A percentile compares a stretch with the other conserved stretches of the same genome.
phyloP scores from a whole-genome alignment of 2,888 invertebrate genomes.

The Imbricaverruca yamaguchii region DNA sequence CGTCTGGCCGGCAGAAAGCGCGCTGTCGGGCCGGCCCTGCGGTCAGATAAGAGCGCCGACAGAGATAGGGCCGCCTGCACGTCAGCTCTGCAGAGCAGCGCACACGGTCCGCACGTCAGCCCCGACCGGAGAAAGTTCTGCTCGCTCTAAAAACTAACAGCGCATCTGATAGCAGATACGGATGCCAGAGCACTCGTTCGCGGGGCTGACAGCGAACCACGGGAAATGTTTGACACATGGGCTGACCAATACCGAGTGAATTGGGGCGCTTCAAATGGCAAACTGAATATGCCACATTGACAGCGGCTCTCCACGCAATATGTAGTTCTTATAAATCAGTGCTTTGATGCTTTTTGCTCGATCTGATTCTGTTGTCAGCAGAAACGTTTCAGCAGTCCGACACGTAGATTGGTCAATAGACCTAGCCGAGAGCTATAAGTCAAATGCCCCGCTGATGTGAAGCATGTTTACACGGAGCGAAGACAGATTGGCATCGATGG shows the following conservation, averaged over 20 bases:
- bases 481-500: too few species aligned
- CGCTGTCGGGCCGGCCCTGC: background rate
- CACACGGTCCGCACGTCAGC: background rate
- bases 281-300: background rate
- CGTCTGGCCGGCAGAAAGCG: background rate
- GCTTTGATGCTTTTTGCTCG: background rate
- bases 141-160: background rate
- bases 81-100: background rate
- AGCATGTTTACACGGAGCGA: too few species aligned
- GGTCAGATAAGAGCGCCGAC: background rate
- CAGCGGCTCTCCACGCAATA: background rate
- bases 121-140: background rate
- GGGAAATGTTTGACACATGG: background rate
- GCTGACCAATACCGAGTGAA: background rate
- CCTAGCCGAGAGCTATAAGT: too few species aligned
- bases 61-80: background rate
- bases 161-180: too few species aligned
- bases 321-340: background rate
- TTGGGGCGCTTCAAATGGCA: too few species aligned
- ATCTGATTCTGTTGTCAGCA: too few species aligned
- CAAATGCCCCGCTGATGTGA: too few species aligned
- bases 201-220: too few species aligned
- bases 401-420: too few species aligned
- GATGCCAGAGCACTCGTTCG: too few species aligned
- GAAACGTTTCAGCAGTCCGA: too few species aligned